Evolutionary conservation across 1,140 invertebrate species (phyloP).

Genomic region (Drosophila pruinosa): DNA sequence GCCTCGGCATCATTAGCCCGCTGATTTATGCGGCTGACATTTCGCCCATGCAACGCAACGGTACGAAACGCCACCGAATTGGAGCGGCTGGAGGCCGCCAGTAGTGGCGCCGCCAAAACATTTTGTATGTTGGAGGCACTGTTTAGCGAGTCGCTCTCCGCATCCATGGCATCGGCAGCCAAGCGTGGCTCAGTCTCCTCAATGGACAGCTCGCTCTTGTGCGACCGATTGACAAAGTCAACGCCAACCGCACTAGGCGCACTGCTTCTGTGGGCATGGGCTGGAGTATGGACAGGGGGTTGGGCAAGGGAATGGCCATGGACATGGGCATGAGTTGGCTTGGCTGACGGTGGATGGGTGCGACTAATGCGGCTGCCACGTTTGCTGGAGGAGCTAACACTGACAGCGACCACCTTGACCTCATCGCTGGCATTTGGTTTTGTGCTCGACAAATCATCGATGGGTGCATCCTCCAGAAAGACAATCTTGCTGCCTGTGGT

Average conservation of each 20-base stretch:
- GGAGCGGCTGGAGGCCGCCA: constrained; percentile 44
- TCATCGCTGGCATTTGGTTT: constrained; percentile 58
- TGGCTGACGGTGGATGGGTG: constrained; percentile 10
- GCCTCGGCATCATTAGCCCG: constrained; percentile 7
- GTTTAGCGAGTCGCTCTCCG: constrained; percentile 65
- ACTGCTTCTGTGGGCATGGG: constrained; percentile 10
- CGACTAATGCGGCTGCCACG: constrained; percentile 44
- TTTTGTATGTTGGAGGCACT: constrained; percentile 77
- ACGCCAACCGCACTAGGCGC: constrained; percentile 34
- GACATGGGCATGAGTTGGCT: not conserved
- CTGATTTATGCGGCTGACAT: constrained; percentile 53
- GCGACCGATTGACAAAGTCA: constrained; percentile 77
- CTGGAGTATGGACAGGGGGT: not conserved
- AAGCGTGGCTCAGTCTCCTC: constrained; percentile 71
- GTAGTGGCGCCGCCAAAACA: constrained; percentile 66
- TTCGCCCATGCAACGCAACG: constrained; percentile 24
- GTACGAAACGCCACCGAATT: constrained; percentile 45
- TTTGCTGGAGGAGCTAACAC: constrained; percentile 76
- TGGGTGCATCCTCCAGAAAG: constrained; percentile 71
- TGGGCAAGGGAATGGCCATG: constrained; percentile 10
- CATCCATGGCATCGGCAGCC: constrained; percentile 54
- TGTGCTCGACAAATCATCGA: not conserved
- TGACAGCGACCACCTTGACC: constrained; percentile 75
- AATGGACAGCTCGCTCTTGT: constrained; percentile 78
- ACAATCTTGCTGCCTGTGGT: constrained; percentile 80